Conservation (phyloP, 2,797 vertebrate species). For the Todus mexicanus region DNA sequence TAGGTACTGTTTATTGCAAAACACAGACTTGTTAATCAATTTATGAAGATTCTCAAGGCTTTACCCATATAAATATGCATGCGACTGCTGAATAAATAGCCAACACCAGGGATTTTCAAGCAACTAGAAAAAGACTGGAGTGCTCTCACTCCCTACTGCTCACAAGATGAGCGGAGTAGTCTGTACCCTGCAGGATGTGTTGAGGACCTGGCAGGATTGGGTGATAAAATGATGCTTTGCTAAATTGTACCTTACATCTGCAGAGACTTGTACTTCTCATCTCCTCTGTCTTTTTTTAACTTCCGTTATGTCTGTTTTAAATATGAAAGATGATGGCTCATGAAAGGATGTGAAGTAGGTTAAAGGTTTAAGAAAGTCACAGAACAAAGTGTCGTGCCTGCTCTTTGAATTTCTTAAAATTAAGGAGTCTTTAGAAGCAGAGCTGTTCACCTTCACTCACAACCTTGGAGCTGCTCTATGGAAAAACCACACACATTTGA, state of each 20-base stretch:
- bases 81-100: neutral
- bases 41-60: neutral
- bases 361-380: slow-evolving; percentile 70
- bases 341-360: slow-evolving; percentile 68
- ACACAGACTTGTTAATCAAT: neutral
- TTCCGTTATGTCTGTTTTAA: slow-evolving; percentile 66
- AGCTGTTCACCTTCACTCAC: slow-evolving; percentile 71
- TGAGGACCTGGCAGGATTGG: neutral
- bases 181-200: neutral
- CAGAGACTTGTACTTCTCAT: slow-evolving; percentile 47
- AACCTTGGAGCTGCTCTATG: slow-evolving; percentile 65
- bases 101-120: neutral
- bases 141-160: neutral
- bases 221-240: slow-evolving; percentile 33
- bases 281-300: slow-evolving; percentile 38
- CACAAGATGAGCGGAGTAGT: neutral
- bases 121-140: neutral
- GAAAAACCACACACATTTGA: neutral
- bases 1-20: slow-evolving; percentile 7
- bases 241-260: slow-evolving; percentile 40
- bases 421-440: slow-evolving; percentile 71
- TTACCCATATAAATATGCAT: neutral
- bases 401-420: slow-evolving; percentile 77
- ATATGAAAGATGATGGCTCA: slow-evolving; percentile 71
- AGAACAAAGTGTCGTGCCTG: slow-evolving; percentile 68